Conservation (phyloP, 2,888 invertebrate species). For the Heliconius erato region DNA sequence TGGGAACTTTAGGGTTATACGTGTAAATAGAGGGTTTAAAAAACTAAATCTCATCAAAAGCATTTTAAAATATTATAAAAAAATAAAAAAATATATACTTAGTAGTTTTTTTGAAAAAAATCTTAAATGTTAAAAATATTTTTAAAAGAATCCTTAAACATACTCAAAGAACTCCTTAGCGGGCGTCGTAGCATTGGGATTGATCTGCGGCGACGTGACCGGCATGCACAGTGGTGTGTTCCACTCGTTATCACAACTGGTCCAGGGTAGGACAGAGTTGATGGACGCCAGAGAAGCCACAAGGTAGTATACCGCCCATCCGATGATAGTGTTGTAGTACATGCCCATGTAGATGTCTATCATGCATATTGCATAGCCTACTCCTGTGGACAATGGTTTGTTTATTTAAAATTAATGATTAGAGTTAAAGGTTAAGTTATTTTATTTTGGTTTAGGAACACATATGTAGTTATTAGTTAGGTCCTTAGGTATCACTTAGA, state of each 20-base stretch:
- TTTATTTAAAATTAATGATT: too few species aligned
- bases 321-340: conserved; percentile 99
- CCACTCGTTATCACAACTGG: conserved; percentile 94
- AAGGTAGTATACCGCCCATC: conserved; percentile 97
- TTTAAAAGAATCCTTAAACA: conserved; percentile 65
- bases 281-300: conserved; percentile 93
- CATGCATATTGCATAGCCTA: conserved; percentile 98
- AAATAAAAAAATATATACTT: too few species aligned
- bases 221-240: conserved; percentile 92
- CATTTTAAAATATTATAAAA: neutral
- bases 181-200: conserved; percentile 89
- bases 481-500: neutral
- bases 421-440: too few species aligned
- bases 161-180: conserved; percentile 96
- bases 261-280: conserved; percentile 93
- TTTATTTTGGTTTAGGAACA: too few species aligned
- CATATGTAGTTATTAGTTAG: too few species aligned
- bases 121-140: neutral
- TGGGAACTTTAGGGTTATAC: too few species aligned
- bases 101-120: too few species aligned
- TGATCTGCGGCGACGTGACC: conserved; percentile 83
- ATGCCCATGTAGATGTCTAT: conserved; percentile 98
- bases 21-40: too few species aligned
- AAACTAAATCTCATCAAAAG: neutral
- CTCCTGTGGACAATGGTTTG: conserved; percentile 85